Base-by-base conservation (phyloP, 2,113 vertebrate species). In the Apaloderma vittatum region DNA sequence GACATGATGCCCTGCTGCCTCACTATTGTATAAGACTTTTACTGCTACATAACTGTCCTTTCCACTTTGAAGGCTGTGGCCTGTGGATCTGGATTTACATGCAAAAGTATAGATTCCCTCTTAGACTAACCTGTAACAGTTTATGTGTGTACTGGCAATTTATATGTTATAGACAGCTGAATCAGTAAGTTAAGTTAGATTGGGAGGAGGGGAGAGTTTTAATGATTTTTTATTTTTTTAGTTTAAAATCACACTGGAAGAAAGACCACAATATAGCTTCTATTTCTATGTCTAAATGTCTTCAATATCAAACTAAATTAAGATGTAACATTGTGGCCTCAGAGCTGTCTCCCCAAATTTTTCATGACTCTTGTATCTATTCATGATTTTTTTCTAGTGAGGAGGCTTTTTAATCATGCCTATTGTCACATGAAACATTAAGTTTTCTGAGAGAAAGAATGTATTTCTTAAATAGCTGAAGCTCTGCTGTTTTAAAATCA, bases 401-500 rank as follows among this genome's bases (percentile, higher is more conserved):
- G 36, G 43, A 52, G 72, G 6, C 12, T 46, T 88, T 76, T 70
- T 65, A 82, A 71, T 84, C 43, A 36, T 62, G 40, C 16, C 20
- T 82, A 30, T 45, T 93, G 54, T 23, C 13, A 43, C 4, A 22
- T 27, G 30, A 96, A 92, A 49, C 58, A 48, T 12, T 61, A 87
- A 61, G 19, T 72, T 90, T 92, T 87, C 80, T 89, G 45, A 85
- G 30, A 90, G 34, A 86, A 92, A 57, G 12, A 81, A 91, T 36
- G 13, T 89, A 26, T 86, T 94, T 94, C 48, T 94, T 65, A 76
- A 82, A 73, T 75, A 85, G 46, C 54, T 90, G 46, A 93, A 95
- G 24, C 89, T 68, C 45, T n/a, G 36, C 32, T 78, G 46, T 76
- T 91, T 95, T 72, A 95, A 93, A 94, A 77, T 82, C 88, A 68